A percentile compares a stretch with the other conserved stretches of the same genome.
Conservation (phyloP, 2,888 invertebrate species). For the Scaptomyza reducta region DNA sequence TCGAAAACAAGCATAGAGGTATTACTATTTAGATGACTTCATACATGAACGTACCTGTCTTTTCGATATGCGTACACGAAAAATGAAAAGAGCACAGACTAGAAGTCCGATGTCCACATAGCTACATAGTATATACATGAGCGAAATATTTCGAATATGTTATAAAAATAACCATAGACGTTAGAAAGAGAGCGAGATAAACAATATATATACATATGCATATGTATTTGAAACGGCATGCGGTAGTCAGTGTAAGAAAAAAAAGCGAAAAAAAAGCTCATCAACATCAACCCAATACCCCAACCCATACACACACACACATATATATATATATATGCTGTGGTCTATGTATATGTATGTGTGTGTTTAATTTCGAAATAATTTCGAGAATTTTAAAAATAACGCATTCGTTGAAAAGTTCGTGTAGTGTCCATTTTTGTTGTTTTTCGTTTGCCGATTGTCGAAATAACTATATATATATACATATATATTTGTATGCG, state of each 20-base stretch:
- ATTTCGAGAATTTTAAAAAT: slow-evolving; percentile 81
- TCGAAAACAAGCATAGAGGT: slow-evolving; percentile 37
- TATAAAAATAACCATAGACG: slow-evolving; percentile 72
- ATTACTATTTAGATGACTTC: slow-evolving; percentile 69
- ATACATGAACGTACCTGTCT: slow-evolving; percentile 70
- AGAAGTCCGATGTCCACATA: slow-evolving; percentile 26
- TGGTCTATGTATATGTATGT: slow-evolving; percentile 16
- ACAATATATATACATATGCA: slow-evolving; percentile 16
- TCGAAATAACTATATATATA: slow-evolving; percentile 54
- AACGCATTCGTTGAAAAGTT: slow-evolving; percentile 74
- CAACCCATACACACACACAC: slow-evolving; percentile 33
- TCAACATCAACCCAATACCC: slow-evolving; percentile 42
- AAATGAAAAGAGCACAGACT: slow-evolving; percentile 29
- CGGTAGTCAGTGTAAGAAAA: slow-evolving; percentile 51
- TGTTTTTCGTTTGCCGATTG: slow-evolving; percentile 64
- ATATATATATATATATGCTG: slow-evolving; percentile 22
- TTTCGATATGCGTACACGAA: slow-evolving; percentile 47
- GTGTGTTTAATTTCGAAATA: slow-evolving; percentile 73
- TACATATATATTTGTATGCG: slow-evolving; percentile 34
- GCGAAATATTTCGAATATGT: slow-evolving; percentile 74
- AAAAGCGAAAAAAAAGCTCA: slow-evolving; percentile 58
- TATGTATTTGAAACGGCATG: slow-evolving; percentile 53
- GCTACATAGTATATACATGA: slow-evolving; percentile 35
- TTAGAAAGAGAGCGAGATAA: slow-evolving; percentile 59
- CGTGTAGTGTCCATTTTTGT: slow-evolving; percentile 66